Conservation (phyloP, 2,888 invertebrate species). For the Neuroscelio doddi region DNA sequence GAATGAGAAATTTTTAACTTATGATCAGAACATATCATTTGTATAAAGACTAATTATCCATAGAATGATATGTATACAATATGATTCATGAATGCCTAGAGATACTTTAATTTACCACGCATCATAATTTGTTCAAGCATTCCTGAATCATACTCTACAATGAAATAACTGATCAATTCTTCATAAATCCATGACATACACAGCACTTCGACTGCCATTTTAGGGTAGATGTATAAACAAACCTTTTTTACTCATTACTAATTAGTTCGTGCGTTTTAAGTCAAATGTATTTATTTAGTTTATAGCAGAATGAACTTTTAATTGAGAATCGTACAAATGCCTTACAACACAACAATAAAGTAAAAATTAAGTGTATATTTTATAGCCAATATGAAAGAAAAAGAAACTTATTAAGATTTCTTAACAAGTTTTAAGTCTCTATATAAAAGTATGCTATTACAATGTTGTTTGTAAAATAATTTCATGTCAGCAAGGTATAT, state of each 20-base stretch:
- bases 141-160: too few species aligned
- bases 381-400: conserved; percentile 19
- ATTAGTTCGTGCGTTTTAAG: conserved; percentile 17
- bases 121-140: too few species aligned
- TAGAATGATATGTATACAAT: not conserved
- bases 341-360: conserved; percentile 16
- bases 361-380: conserved; percentile 12
- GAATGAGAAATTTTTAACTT: too few species aligned
- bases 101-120: too few species aligned
- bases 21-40: too few species aligned
- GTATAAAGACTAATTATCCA: not conserved
- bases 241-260: conserved; percentile 29
- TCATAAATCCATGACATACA: conserved; percentile 16
- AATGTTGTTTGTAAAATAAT: conserved; percentile 23
- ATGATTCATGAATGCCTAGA: too few species aligned
- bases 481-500: conserved; percentile 9
- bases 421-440: too few species aligned
- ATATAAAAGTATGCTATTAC: conserved; percentile 40
- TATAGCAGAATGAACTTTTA: conserved; percentile 27
- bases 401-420: conserved; percentile 62
- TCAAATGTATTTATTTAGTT: conserved; percentile 49
- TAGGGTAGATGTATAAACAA: conserved; percentile 17
- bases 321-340: conserved; percentile 30
- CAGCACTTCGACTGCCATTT: conserved; percentile 46
- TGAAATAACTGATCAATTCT: too few species aligned